A percentile compares a stretch with the other conserved stretches of the same genome.
Evolutionary conservation across 2,113 vertebrate genomes (phyloP).

Genomic region (Labrus mixtus): DNA sequence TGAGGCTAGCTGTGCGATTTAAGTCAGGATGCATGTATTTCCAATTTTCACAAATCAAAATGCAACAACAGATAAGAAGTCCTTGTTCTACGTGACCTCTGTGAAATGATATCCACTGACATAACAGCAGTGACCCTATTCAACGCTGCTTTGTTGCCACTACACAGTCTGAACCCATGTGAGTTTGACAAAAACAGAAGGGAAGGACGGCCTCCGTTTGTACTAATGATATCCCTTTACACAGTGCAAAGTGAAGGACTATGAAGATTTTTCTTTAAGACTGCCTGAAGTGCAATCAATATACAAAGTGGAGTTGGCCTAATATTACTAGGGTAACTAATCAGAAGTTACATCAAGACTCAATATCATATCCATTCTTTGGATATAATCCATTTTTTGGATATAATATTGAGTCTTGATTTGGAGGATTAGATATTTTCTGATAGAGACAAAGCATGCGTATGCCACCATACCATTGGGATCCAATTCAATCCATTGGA

Average conservation of each 20-base stretch:
- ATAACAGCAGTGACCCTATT: conserved; percentile 11
- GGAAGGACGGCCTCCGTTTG: not conserved
- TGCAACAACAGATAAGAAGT: not conserved
- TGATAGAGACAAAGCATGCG: too few species aligned
- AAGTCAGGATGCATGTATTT: not conserved
- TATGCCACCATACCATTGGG: too few species aligned
- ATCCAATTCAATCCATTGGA: too few species aligned
- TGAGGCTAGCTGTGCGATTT: not conserved
- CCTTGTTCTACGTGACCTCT: not conserved
- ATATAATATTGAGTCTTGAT: too few species aligned
- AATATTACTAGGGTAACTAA: too few species aligned
- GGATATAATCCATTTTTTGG: too few species aligned
- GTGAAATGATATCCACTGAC: conserved; percentile 2
- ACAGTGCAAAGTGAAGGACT: not conserved
- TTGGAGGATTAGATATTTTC: too few species aligned
- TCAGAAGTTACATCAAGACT: too few species aligned
- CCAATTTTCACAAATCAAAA: not conserved
- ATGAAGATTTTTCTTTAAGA: not conserved
- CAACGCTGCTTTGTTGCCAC: not conserved
- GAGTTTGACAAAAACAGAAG: conserved; percentile 17
- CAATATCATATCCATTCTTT: too few species aligned
- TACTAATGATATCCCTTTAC: conserved; percentile 1
- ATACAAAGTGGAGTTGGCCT: too few species aligned
- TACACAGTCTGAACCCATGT: conserved; percentile 3
- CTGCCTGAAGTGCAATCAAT: not conserved